phyloP scores from a whole-genome alignment of 2,888 invertebrate genomes.

The Caradrina kadenii region DNA sequence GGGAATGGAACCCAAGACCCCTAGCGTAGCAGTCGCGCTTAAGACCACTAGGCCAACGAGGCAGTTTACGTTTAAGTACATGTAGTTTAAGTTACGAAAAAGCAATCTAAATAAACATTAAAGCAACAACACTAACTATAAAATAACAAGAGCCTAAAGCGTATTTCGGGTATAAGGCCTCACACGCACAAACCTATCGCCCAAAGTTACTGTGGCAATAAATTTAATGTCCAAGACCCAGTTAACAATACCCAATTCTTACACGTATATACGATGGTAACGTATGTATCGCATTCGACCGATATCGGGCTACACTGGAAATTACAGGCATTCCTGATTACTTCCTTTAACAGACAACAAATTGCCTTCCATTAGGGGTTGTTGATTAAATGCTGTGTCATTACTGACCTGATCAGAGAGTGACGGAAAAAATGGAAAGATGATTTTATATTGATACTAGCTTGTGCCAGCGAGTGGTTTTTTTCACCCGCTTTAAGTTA shows the following conservation, averaged over 20 bases:
- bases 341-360: conserved; percentile 77
- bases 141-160: conserved; percentile 7
- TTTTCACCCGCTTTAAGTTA: no score
- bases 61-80: no score
- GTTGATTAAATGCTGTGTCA: conserved; percentile 74
- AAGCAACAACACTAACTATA: background rate
- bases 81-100: no score
- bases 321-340: conserved; percentile 80
- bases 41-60: no score
- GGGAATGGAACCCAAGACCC: no score
- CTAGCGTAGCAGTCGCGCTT: no score
- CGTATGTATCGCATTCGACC: conserved; percentile 32
- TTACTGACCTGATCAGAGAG: conserved; percentile 52
- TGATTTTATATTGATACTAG: no score
- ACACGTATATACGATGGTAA: background rate
- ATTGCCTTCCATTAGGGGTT: conserved; percentile 79
- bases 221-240: conserved; percentile 54
- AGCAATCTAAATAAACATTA: background rate
- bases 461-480: no score
- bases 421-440: background rate
- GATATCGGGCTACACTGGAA: conserved; percentile 64
- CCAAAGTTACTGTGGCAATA: conserved; percentile 48
- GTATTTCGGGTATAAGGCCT: conserved; percentile 22
- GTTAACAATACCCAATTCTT: conserved; percentile 47
- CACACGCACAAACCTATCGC: conserved; percentile 48